Base-by-base conservation (phyloP, 2,888 invertebrate genomes). In the Esperia sulphurella region DNA sequence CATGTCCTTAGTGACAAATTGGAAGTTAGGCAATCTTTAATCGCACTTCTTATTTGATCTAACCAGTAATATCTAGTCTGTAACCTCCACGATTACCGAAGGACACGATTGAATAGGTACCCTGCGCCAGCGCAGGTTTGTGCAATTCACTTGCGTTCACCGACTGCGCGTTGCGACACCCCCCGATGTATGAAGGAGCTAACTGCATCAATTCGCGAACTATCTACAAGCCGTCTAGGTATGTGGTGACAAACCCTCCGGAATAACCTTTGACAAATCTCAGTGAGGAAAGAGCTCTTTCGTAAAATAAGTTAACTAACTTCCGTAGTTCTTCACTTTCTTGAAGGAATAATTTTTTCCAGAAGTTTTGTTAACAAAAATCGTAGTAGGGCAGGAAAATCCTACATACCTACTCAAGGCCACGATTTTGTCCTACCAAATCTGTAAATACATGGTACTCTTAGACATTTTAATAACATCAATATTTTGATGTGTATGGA, bases 131-230 rank as follows among this genome's bases (percentile, higher is more conserved):
- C 37, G 39, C 39, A 29, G 13, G 57, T 56, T 65, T 61, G 58
- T 56, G 66, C 65, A 63, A 67, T 49, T 50, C 41, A 38, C 47
- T 67, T 63, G 65, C 66, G 62, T 60, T 63, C 63, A 65, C 63
- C 59, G 63, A 13, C 43, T 35, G 43, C 10, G 10, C 41, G 46
- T 71, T 71, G 67, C 71, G 60, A 66, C 68, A 71, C 51, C 35
- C 44, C 48, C 49, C 55, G 58, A 63, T 59, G 59, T 57, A 66
- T 67, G 62, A 60, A 61, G 53, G 52, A 61, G 59, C 57, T 46
- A 52, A 57, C 55, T 57, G 50, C 33, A 46, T 38, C 50, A 46
- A 53, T 61, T 53, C 49, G 57, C 50, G 53, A 3, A 14, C 14
- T 35, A 35, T 35, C 35, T 35, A n/a, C 35, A n/a, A n/a, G 31